Percentiles rank a stretch among this genome's conserved stretches.
phyloP scores from a whole-genome alignment of 2,113 vertebrate species.

The Phycodurus eques region DNA sequence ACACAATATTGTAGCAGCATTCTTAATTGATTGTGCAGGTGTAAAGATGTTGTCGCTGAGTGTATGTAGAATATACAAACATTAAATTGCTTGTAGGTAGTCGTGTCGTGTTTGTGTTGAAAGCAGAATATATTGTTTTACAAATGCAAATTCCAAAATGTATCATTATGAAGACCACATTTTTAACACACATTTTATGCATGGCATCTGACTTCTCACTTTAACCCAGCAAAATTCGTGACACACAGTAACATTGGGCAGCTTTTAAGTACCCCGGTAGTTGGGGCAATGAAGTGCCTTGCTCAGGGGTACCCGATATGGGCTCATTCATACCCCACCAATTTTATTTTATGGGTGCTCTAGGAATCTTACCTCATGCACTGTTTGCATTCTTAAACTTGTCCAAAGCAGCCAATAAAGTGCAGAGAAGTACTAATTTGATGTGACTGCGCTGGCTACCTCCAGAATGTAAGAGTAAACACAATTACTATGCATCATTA shows the following conservation, averaged over 20 bases:
- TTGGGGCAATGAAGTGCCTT: background rate
- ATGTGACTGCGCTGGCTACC: slow-evolving; percentile 1
- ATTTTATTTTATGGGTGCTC: background rate
- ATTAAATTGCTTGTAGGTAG: no score
- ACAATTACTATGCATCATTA: slow-evolving; percentile 9
- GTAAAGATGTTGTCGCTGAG: background rate
- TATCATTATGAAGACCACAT: background rate
- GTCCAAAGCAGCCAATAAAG: background rate
- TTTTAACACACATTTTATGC: background rate
- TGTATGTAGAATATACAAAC: background rate
- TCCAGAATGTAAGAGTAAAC: background rate
- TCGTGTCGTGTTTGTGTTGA: no score
- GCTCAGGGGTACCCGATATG: background rate
- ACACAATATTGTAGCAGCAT: no score
- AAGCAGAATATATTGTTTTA: no score
- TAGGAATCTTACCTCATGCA: background rate
- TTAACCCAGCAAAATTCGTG: background rate
- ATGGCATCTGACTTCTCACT: background rate
- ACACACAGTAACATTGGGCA: background rate
- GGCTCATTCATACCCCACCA: background rate
- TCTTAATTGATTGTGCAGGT: background rate
- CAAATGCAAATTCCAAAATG: no score
- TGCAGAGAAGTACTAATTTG: background rate
- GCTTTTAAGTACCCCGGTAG: background rate
- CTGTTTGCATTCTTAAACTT: slow-evolving; percentile 2